Percentiles rank a stretch among this genome's conserved stretches.
These are phyloP conservation scores for Oryzias dopingdopingensis DNA, from an alignment of 2,797 vertebrate species.

Conservation along the genomic window DNA sequence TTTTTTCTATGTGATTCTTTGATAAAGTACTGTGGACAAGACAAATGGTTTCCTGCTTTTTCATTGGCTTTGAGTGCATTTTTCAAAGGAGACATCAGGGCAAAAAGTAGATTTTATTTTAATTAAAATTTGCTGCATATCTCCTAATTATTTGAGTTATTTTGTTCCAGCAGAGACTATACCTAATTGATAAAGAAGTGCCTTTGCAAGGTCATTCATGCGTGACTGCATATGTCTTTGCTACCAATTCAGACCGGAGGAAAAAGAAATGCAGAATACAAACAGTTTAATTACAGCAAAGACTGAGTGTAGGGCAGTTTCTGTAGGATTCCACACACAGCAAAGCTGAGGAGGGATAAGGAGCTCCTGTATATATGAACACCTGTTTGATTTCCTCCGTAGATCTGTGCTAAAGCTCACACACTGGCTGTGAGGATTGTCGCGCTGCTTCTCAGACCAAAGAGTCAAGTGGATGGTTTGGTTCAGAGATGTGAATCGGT, in stretches of 20 bases:
- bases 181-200: slow-evolving; percentile 50
- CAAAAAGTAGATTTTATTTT: slow-evolving; percentile 47
- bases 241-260: slow-evolving; percentile 14
- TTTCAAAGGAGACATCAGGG: slow-evolving; percentile 41
- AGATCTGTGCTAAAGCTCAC: slow-evolving; percentile 41
- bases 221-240: slow-evolving; percentile 19
- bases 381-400: slow-evolving; percentile 57
- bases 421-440: slow-evolving; percentile 34
- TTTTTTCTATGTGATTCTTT: slow-evolving; percentile 79
- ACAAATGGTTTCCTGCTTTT: slow-evolving; percentile 54
- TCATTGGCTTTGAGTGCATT: slow-evolving; percentile 38
- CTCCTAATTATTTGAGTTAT: slow-evolving; percentile 55
- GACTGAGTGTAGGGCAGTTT: slow-evolving; percentile 14
- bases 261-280: slow-evolving; percentile 29
- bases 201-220: slow-evolving; percentile 48
- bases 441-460: slow-evolving; percentile 42
- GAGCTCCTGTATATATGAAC: slow-evolving; percentile 52
- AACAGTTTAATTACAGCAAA: slow-evolving; percentile 37
- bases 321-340: slow-evolving; percentile 31
- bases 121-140: slow-evolving; percentile 52
- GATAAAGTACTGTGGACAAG: slow-evolving; percentile 79
- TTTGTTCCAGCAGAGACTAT: slow-evolving; percentile 34
- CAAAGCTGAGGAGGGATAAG: slow-evolving; percentile 52
- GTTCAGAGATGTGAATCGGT: slow-evolving; percentile 41
- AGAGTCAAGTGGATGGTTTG: slow-evolving; percentile 42